These are phyloP conservation scores for Rotaria sp. DNA, from an alignment of 2,888 invertebrate species.

Conservation along the genomic window DNA sequence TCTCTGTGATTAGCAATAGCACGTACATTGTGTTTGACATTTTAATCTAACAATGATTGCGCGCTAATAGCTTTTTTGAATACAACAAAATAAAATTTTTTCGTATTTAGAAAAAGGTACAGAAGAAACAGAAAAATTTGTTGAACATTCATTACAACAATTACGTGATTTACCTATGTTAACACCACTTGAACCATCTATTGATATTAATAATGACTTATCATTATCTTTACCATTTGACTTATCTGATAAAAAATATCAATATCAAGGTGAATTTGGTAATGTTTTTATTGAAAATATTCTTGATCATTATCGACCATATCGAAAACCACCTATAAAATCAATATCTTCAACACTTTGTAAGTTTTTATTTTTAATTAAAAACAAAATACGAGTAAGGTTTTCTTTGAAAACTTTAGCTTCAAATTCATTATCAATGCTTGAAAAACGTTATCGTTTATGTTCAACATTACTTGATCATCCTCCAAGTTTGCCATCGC, in stretches of 20 bases:
- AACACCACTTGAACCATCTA: not conserved
- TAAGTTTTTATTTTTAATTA: not conserved
- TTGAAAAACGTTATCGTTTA: not conserved
- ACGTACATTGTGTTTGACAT: too few species aligned
- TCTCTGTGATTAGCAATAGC: too few species aligned
- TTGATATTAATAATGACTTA: constrained; percentile 19
- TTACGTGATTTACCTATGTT: constrained; percentile 21
- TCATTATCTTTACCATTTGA: not conserved
- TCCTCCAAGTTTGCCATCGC: not conserved
- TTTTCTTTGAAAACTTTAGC: not conserved
- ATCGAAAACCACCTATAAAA: not conserved
- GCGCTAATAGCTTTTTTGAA: too few species aligned
- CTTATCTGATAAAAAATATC: not conserved
- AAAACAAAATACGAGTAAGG: too few species aligned
- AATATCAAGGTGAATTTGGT: constrained; percentile 11
- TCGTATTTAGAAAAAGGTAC: not conserved
- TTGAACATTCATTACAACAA: constrained; percentile 25
- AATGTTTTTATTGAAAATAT: not conserved
- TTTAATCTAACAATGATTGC: too few species aligned
- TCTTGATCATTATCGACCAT: constrained; percentile 1
- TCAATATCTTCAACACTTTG: not conserved
- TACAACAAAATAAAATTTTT: not conserved
- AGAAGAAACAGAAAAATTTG: constrained; percentile 19
- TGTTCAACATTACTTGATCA: not conserved
- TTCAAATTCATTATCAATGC: not conserved